Conservation (phyloP, 2,888 invertebrate genomes). For the Eurois occulta region DNA sequence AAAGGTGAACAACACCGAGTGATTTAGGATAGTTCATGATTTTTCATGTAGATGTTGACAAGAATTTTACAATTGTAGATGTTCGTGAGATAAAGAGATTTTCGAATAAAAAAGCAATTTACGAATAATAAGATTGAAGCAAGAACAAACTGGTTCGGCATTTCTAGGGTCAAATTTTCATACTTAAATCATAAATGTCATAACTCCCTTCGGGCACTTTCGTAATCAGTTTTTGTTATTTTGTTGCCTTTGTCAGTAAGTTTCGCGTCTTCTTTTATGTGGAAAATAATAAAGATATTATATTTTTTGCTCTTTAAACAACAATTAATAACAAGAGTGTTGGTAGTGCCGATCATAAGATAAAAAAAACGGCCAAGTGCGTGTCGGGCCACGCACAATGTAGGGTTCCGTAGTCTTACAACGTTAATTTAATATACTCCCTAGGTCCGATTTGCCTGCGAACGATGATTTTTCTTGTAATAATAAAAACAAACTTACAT, state of each 20-base stretch:
- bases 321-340: conserved; percentile 26
- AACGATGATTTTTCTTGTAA: too few relatives aligned
- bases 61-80: neutral
- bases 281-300: neutral
- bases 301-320: conserved; percentile 16
- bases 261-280: neutral
- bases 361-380: too few relatives aligned
- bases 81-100: neutral
- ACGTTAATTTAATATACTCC: too few relatives aligned
- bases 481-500: too few relatives aligned
- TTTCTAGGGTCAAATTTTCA: neutral
- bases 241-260: neutral
- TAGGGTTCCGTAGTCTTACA: too few relatives aligned
- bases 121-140: neutral
- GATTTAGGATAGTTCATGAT: neutral
- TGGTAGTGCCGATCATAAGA: conserved; percentile 31
- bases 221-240: neutral
- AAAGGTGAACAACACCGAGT: neutral
- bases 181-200: conserved; percentile 5
- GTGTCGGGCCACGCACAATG: too few relatives aligned
- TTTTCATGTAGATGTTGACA: neutral
- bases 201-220: neutral
- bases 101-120: conserved; percentile 4
- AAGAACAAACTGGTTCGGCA: neutral
- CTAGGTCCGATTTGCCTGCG: too few relatives aligned